Conservation (phyloP, 2,113 vertebrate species). For the Pardalotus punctatus region DNA sequence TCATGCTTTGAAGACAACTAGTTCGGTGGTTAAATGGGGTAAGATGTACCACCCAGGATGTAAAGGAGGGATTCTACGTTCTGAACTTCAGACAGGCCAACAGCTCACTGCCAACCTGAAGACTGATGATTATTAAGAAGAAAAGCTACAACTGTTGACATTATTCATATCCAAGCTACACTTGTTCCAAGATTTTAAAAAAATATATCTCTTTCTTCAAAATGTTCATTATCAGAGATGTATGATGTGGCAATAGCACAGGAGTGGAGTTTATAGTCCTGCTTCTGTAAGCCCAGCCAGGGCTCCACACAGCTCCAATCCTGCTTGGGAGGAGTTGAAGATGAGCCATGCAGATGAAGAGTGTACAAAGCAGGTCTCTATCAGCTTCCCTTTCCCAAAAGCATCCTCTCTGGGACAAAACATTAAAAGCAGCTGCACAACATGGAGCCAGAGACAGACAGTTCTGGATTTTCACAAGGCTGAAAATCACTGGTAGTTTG, state of each 20-base stretch:
- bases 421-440: background rate
- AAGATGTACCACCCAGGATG: background rate
- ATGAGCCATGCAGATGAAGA: background rate
- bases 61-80: background rate
- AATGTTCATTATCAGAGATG: background rate
- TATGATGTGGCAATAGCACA: background rate
- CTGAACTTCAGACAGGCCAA: background rate
- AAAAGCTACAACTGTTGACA: background rate
- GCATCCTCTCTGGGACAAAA: background rate
- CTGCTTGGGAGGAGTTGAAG: background rate
- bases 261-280: background rate
- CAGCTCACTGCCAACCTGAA: background rate
- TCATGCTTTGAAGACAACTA: background rate
- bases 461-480: background rate
- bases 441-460: background rate
- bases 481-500: background rate
- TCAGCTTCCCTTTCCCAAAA: background rate
- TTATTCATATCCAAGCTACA: background rate
- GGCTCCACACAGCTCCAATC: rapidly evolving
- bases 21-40: background rate
- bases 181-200: background rate
- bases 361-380: background rate
- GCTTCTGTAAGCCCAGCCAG: background rate
- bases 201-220: background rate
- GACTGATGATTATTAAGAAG: background rate